Conservation (phyloP, 2,113 vertebrate species). For the Phrynosoma platyrhinos region DNA sequence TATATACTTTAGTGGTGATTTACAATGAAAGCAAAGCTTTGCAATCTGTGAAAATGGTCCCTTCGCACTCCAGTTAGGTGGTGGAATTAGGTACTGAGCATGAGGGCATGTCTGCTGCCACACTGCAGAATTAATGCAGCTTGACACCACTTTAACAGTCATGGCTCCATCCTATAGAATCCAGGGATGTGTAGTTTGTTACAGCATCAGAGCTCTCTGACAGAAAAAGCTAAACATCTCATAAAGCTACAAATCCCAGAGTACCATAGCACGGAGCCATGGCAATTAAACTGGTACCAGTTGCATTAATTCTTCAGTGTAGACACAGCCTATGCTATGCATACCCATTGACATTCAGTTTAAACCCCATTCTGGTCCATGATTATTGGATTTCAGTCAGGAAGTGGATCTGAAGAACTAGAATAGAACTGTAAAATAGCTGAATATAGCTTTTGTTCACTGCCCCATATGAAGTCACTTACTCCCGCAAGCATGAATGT, state of each 20-base stretch:
- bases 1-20: neutral
- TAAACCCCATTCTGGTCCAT: neutral
- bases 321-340: neutral
- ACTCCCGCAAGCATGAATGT: neutral
- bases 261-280: too few species aligned
- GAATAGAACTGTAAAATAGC: neutral
- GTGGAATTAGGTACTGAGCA: neutral
- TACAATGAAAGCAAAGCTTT: neutral
- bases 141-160: too few species aligned
- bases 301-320: too few species aligned
- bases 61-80: neutral
- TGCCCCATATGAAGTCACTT: neutral
- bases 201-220: too few species aligned
- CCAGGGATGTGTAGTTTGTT: too few species aligned
- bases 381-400: constrained; percentile 30
- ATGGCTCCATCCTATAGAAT: too few species aligned
- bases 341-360: neutral
- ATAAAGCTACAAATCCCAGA: too few species aligned
- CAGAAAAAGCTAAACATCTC: too few species aligned
- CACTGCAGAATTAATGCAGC: too few species aligned
- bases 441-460: neutral
- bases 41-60: neutral
- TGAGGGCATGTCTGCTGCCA: too few species aligned
- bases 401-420: neutral
- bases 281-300: too few species aligned